Evolutionary conservation across 2,113 vertebrate genomes (phyloP), one percentile per base, ranked within the genome.

Genomic region (Hippolais icterina): DNA sequence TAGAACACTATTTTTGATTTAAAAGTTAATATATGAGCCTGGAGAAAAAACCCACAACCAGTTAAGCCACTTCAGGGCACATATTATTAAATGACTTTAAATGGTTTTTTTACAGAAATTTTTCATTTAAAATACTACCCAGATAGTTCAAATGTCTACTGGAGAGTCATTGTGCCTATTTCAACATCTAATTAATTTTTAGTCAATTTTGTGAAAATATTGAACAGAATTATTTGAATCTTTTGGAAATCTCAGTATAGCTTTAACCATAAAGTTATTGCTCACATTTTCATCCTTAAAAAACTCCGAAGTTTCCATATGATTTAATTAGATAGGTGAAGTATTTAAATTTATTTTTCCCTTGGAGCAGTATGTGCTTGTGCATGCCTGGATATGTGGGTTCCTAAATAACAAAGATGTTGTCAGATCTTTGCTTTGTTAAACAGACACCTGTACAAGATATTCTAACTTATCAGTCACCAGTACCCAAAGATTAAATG

Each of bases 241-340:
- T 53, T 69, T 5, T 63, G 39, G 50, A 81, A 88, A 66, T 83
- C 52, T 78, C 39, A 78, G 33, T 66, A 27, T 15, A 69, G 24
- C 20, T 53, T 79, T 69, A 75, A 70, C 29, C 35, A 49, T 35
- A 29, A 79, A 54, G 11, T 46, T 66, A 54, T 15, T 87, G 15
- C 16, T 76, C 23, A 42, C 5, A 22, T 56, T 77, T 94, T 75
- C 19, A 28, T 53, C 39, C 46, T 61, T 47, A 56, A 44, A 79
- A 39, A 29, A 0, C 1, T 0, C 6, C 10, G 1, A 61, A 52
- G 22, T 53, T 88, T 60, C 41, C 44, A 8, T 39, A 15, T 33
- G 33, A 77, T 83, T 90, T 79, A 76, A 76, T 44, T 80, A 63
- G 33, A 33, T 46, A 69, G 17, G 20, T 54, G 20, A 85, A 71